Conservation (phyloP, 2,797 vertebrate genomes). For the Tiaroga cobitis region DNA sequence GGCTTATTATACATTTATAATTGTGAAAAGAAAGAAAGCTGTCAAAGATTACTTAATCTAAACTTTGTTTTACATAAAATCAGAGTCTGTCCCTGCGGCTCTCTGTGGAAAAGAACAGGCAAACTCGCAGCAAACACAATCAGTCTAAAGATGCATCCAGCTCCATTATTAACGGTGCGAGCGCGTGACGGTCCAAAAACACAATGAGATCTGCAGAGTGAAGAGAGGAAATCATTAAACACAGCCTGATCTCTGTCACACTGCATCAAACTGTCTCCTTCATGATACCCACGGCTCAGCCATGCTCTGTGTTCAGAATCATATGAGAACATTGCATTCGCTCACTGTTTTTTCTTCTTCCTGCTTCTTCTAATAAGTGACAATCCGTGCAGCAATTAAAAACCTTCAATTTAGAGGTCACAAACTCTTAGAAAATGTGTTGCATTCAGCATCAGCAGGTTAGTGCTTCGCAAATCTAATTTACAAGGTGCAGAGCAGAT, state of each 20-base stretch:
- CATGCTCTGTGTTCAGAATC: conserved; percentile 14
- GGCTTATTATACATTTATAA: not conserved
- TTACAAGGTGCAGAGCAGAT: conserved; percentile 56
- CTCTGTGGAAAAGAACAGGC: conserved; percentile 1
- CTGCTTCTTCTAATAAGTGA: not conserved
- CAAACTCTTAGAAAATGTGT: conserved; percentile 69
- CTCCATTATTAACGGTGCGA: conserved; percentile 38
- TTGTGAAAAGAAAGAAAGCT: not conserved
- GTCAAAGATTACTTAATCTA: not conserved
- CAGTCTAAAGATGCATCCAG: conserved; percentile 26
- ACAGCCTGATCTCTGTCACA: conserved; percentile 45
- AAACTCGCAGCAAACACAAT: conserved; percentile 48
- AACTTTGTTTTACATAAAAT: conserved; percentile 15
- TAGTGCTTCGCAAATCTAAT: conserved; percentile 70
- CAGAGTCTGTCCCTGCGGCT: conserved; percentile 12
- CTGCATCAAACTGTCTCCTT: conserved; percentile 50
- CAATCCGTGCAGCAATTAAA: conserved; percentile 60
- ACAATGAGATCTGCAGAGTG: conserved; percentile 40
- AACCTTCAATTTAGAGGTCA: conserved; percentile 69
- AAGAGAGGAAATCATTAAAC: conserved; percentile 46
- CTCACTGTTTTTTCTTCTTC: not conserved
- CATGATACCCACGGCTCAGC: conserved; percentile 11
- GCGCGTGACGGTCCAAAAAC: conserved; percentile 13
- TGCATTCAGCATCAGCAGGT: conserved; percentile 66
- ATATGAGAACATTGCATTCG: not conserved